Evolutionary conservation across 2,888 invertebrate genomes (phyloP).

Genomic region (Caenorhabditis angaria): DNA sequence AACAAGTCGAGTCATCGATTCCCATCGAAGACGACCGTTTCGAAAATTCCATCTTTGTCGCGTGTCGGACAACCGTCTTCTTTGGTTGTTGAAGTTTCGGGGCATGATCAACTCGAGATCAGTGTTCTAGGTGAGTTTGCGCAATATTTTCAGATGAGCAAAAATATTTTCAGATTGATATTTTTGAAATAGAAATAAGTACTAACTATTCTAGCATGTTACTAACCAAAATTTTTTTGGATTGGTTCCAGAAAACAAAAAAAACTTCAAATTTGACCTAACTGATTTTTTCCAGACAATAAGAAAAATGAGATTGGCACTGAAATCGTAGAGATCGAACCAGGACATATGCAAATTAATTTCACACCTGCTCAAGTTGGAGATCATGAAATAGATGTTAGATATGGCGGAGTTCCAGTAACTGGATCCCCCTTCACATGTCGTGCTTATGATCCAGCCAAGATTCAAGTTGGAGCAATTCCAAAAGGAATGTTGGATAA

Average conservation of each 20-base stretch:
- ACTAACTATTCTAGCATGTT: conserved; percentile 9
- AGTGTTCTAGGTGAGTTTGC: conserved; percentile 56
- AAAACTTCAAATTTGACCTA: background rate
- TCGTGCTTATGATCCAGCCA: conserved; percentile 87
- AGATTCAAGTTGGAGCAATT: conserved; percentile 80
- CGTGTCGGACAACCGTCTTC: conserved; percentile 67
- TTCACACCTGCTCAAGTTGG: conserved; percentile 87
- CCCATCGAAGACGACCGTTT: conserved; percentile 57
- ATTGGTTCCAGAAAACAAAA: background rate
- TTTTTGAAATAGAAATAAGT: conserved; percentile 7
- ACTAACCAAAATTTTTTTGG: background rate
- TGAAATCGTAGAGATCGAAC: conserved; percentile 60
- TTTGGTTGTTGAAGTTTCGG: conserved; percentile 58
- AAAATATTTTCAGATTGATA: too few relatives aligned
- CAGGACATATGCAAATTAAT: conserved; percentile 77
- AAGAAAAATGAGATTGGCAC: conserved; percentile 58
- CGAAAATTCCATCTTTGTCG: conserved; percentile 65
- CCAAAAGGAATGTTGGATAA: conserved; percentile 86
- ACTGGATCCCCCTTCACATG: conserved; percentile 94
- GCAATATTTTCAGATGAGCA: too few relatives aligned
- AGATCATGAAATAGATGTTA: conserved; percentile 77
- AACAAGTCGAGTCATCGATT: conserved; percentile 46
- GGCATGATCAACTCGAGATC: conserved; percentile 61
- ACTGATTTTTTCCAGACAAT: conserved; percentile 49
- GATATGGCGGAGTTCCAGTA: conserved; percentile 74